Evolutionary conservation across 2,797 vertebrate genomes (phyloP), one percentile per base, ranked within the genome.

Genomic region (Thunnus albacares): DNA sequence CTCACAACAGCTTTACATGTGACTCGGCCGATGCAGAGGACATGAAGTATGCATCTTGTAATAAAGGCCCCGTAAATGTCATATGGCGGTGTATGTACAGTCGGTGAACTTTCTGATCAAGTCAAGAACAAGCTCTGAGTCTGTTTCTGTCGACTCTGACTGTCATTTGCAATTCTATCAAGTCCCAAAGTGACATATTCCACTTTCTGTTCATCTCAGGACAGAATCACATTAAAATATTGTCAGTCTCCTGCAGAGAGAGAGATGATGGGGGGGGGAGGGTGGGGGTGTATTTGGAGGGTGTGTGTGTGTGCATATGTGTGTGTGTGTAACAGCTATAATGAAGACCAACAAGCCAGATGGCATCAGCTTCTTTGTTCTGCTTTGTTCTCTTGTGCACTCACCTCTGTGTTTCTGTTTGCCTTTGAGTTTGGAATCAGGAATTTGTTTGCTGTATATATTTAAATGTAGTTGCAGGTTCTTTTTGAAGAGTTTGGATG

Each of bases 101-200:
- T 47, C 4, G 47, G 18, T 49, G 47, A 18, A 49, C 17, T 18
- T 49, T 49, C 17, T 18, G 18, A 49, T 49, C 17, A 6, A 49
- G 17, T 49, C 47, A 49, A 10, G 69, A 79, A 79, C 70, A 81
- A 57, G 58, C 79, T 84, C 67, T 65, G 66, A 75, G 71, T 38
- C 66, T 70, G 49, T 65, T 63, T 76, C 57, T 38, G 69, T 81
- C 78, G 62, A 13, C 79, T 74, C 71, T 55, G 55, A 49, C 53
- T 72, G 57, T 81, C 77, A 90, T 89, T 90, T 90, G 83, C 85
- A 89, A 89, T 90, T 92, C 87, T 82, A 85, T 87, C 55, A 85
- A 88, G 71, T 90, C 80, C 83, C 85, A 87, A 82, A 89, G 80
- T 87, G 89, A 87, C 85, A 75, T 47, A 79, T 71, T 80, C 74